These are phyloP conservation scores for Spisula solida DNA, from an alignment of 2,888 invertebrate genomes.

Conservation along the genomic window DNA sequence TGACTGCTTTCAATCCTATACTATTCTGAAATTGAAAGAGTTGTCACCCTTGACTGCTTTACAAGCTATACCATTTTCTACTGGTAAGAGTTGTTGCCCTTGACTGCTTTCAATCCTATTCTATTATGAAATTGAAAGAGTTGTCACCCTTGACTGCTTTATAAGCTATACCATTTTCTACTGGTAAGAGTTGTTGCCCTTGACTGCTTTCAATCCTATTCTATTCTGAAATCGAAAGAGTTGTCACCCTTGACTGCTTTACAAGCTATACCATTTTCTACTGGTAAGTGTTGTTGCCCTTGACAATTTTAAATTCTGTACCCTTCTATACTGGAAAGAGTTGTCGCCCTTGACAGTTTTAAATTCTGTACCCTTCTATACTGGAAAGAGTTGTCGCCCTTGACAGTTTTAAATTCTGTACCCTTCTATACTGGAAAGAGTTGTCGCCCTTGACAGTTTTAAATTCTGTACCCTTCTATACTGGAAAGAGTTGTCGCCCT, in stretches of 20 bases:
- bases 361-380: no score
- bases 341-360: no score
- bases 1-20: neutral
- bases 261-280: no score
- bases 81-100: no score
- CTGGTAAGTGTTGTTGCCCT: no score
- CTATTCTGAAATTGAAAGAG: neutral
- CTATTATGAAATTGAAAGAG: neutral
- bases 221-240: neutral
- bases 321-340: no score
- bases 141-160: neutral
- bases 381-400: no score
- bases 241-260: neutral
- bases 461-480: neutral
- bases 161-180: neutral
- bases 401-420: no score
- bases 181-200: conserved; percentile 58
- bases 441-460: no score
- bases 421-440: neutral
- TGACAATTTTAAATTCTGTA: no score
- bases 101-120: no score
- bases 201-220: neutral
- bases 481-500: neutral
- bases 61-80: no score
- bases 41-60: neutral